Evolutionary conservation across 2,888 invertebrate species (phyloP), one percentile per base, ranked within the genome.

Genomic region (Chymomyza fuscimana): DNA sequence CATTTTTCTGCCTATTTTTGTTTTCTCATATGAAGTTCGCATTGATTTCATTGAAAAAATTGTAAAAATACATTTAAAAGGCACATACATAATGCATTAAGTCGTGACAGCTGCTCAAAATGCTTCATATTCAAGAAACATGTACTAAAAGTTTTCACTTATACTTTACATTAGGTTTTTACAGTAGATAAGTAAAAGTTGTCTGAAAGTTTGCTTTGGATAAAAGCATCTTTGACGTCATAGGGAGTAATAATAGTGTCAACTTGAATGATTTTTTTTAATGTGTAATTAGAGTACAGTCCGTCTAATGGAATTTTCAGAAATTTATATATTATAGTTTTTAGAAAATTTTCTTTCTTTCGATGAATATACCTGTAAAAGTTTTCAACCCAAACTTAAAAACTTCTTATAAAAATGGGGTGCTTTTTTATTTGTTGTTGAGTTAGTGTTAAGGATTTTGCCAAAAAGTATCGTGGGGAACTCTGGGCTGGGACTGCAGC

Each of bases 31-130:
- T 65, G 69, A 71, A 51, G 29, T 61, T 65, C 15, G 74, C 78
- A 75, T 70, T 78, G 78, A 74, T 79, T 19, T 25, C 6, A 25
- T 25, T 29, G 19, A 7, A 58, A 58, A 15, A 58, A 46, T 12
- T 12, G 1, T 46, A 46, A 46, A 46, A 46, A 46, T 46, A 46
- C 10, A 59, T 59, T n/a, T 76, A 67, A 50, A 54, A 63, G 67
- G 59, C 51, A 61, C 64, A 76, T 83, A 69, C 81, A 83, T 83
- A 67, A 87, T 87, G 71, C 82, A 83, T 87, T 79, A 70, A 46
- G 12, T 46, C 40, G 4, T 46, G 40, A 46, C 40, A 46, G 40
- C 40, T 46, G 40, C 6, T 7, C 12, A 1, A 12, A 46, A 46
- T 46, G 12, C 40, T 12, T 46, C 12, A 46, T 46, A 15, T 46